phyloP scores from a whole-genome alignment of 2,797 vertebrate genomes.

The Danio choprae region DNA sequence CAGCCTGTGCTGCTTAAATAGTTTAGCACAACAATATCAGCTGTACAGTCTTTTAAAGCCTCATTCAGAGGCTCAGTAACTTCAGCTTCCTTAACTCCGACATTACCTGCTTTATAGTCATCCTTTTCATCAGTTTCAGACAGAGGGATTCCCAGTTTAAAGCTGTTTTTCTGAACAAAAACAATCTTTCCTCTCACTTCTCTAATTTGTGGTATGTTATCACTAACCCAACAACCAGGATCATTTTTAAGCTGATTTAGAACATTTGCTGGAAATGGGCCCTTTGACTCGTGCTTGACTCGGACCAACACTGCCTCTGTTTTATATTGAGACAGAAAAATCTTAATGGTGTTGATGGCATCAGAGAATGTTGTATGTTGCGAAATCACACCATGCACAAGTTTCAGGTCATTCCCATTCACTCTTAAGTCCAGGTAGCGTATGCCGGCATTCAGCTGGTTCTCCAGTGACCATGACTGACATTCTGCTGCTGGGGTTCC shows the following conservation, averaged over 20 bases:
- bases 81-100: constrained; percentile 62
- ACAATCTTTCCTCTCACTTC: constrained; percentile 70
- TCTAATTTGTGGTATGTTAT: constrained; percentile 63
- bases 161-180: constrained; percentile 66
- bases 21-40: constrained; percentile 47
- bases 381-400: constrained; percentile 62
- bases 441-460: constrained; percentile 70
- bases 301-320: constrained; percentile 64
- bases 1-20: constrained; percentile 69
- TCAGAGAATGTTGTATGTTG: constrained; percentile 58
- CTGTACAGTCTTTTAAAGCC: constrained; percentile 55
- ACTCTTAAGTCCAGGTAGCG: constrained; percentile 72
- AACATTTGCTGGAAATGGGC: background rate
- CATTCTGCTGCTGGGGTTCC: constrained; percentile 62
- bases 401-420: constrained; percentile 56
- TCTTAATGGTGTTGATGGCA: constrained; percentile 57
- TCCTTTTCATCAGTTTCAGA: constrained; percentile 52
- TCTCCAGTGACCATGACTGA: constrained; percentile 61
- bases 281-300: constrained; percentile 60
- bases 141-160: constrained; percentile 65
- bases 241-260: constrained; percentile 33
- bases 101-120: constrained; percentile 55
- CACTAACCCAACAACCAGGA: constrained; percentile 56
- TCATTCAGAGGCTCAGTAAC: constrained; percentile 56
- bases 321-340: constrained; percentile 29